A percentile compares a stretch with the other conserved stretches of the same genome.
phyloP scores from a whole-genome alignment of 1,140 invertebrate species.

The Nebria ingens region DNA sequence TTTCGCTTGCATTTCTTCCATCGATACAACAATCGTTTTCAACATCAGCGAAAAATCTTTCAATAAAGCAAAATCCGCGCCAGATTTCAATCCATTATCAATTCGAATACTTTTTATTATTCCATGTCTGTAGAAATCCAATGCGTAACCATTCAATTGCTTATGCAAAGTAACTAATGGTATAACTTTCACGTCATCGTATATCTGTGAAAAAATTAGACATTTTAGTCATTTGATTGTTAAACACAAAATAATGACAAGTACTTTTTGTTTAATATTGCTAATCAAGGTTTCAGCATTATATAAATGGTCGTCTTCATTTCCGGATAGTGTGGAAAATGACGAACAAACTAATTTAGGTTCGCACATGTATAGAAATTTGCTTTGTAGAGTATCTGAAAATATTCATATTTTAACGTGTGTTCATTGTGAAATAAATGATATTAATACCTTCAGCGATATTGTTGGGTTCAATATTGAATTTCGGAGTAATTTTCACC shows the following conservation, averaged over 20 bases:
- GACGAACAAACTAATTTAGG: conserved; percentile 8
- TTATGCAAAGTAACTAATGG: neutral
- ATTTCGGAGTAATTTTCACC: too few relatives aligned
- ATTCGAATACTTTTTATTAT: conserved; percentile 5
- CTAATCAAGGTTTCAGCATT: neutral
- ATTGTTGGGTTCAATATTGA: neutral
- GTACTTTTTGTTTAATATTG: conserved; percentile 13
- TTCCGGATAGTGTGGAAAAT: conserved; percentile 13
- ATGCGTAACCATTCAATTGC: conserved; percentile 9
- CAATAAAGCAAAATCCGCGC: conserved; percentile 8
- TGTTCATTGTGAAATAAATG: too few relatives aligned
- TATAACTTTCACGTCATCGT: conserved; percentile 10
- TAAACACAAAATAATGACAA: neutral
- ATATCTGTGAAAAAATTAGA: conserved; percentile 12
- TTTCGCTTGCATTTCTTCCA: neutral
- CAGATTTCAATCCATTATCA: conserved; percentile 11
- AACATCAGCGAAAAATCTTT: conserved; percentile 11
- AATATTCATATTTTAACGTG: too few relatives aligned
- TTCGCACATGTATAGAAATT: neutral
- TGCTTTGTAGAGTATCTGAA: neutral
- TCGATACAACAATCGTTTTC: conserved; percentile 1
- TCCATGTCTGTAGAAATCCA: conserved; percentile 14
- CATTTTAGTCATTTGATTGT: neutral
- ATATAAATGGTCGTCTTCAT: conserved; percentile 11
- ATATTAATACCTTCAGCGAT: neutral